phyloP scores from a whole-genome alignment of 2,797 vertebrate genomes.

The Okamejei kenojei region DNA sequence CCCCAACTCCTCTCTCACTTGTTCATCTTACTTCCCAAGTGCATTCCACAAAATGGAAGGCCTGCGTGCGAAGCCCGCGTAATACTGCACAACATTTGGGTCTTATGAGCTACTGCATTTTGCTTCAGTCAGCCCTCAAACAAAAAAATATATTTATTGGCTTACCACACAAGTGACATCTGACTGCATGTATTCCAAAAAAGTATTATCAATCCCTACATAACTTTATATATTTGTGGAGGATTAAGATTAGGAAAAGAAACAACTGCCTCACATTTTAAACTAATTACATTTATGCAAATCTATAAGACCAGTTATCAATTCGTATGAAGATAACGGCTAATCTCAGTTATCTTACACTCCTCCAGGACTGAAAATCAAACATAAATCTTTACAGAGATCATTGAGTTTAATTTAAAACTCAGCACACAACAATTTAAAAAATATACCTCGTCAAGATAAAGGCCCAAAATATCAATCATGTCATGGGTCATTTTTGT shows the following conservation, averaged over 20 bases:
- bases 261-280: not conserved
- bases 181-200: not conserved
- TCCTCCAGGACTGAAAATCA: not conserved
- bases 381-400: not conserved
- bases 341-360: not conserved
- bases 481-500: too few relatives aligned
- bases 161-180: not conserved
- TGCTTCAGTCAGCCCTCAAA: too few relatives aligned
- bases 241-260: not conserved
- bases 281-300: not conserved
- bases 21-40: too few relatives aligned
- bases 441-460: not conserved
- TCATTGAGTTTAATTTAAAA: not conserved
- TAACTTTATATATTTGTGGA: not conserved
- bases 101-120: too few relatives aligned
- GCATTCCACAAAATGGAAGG: too few relatives aligned
- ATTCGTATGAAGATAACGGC: not conserved
- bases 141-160: too few relatives aligned
- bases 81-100: too few relatives aligned
- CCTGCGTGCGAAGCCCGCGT: too few relatives aligned
- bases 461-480: not conserved
- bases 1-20: too few relatives aligned
- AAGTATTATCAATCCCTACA: not conserved
- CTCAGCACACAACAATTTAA: not conserved
- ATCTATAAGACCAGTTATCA: not conserved